phyloP scores from a whole-genome alignment of 2,797 vertebrate genomes.

The Numenius phaeopus region DNA sequence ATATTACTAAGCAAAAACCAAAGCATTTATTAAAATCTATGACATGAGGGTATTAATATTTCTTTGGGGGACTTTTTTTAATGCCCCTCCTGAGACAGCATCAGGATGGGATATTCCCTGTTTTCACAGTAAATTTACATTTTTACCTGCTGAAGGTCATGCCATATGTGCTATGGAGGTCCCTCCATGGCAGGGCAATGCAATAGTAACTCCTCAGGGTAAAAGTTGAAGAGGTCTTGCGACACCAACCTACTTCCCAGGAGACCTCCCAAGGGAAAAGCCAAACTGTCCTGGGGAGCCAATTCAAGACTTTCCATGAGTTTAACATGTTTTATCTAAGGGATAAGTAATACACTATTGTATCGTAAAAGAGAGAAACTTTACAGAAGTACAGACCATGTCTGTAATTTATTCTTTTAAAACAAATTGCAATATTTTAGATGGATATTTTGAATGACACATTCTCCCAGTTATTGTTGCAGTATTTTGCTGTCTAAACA shows the following conservation, averaged over 20 bases:
- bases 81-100: neutral
- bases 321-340: neutral
- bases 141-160: neutral
- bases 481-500: conserved; percentile 30
- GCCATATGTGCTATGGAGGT: neutral
- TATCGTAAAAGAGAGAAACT: neutral
- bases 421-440: neutral
- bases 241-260: neutral
- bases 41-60: neutral
- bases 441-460: neutral
- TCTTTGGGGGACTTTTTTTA: neutral
- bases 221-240: neutral
- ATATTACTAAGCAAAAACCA: neutral
- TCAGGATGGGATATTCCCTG: neutral
- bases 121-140: neutral
- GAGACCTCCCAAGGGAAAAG: neutral
- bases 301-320: neutral
- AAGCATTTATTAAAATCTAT: neutral
- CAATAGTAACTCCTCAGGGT: neutral
- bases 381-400: neutral
- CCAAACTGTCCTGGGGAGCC: neutral
- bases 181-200: neutral
- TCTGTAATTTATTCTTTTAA: neutral
- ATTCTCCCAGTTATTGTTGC: neutral
- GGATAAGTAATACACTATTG: neutral